phyloP scores from a whole-genome alignment of 2,113 vertebrate genomes.

The Lepisosteus osseus region DNA sequence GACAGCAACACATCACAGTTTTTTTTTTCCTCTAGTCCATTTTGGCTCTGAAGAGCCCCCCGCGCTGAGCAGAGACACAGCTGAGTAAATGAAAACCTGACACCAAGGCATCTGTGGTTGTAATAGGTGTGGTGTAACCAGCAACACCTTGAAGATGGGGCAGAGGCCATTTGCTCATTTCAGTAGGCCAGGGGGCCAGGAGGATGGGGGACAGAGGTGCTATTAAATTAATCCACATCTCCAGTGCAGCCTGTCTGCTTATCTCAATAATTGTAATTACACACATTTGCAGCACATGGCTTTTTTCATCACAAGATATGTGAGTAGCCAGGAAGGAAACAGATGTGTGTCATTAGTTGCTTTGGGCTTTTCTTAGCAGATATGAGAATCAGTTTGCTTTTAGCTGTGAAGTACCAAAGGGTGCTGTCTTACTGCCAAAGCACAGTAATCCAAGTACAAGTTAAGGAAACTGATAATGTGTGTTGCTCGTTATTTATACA shows the following conservation, averaged over 20 bases:
- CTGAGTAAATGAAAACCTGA: constrained; percentile 19
- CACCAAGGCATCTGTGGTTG: constrained; percentile 1
- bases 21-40: constrained; percentile 21
- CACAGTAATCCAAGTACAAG: too few species aligned
- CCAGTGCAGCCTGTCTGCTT: neutral
- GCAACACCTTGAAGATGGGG: neutral
- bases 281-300: neutral
- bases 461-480: too few species aligned
- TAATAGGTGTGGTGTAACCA: neutral
- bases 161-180: neutral
- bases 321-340: neutral
- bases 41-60: constrained; percentile 18
- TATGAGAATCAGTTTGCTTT: neutral
- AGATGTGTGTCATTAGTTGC: neutral
- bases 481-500: too few species aligned
- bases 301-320: neutral
- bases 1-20: constrained; percentile 18
- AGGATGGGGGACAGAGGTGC: neutral
- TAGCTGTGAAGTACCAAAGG: constrained; percentile 7
- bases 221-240: neutral
- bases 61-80: neutral
- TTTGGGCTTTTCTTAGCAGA: neutral
- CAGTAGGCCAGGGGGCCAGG: neutral
- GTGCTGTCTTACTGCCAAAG: too few species aligned
- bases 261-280: neutral